Evolutionary conservation across 2,888 invertebrate species (phyloP).

Genomic region (Cephus pygmeus): DNA sequence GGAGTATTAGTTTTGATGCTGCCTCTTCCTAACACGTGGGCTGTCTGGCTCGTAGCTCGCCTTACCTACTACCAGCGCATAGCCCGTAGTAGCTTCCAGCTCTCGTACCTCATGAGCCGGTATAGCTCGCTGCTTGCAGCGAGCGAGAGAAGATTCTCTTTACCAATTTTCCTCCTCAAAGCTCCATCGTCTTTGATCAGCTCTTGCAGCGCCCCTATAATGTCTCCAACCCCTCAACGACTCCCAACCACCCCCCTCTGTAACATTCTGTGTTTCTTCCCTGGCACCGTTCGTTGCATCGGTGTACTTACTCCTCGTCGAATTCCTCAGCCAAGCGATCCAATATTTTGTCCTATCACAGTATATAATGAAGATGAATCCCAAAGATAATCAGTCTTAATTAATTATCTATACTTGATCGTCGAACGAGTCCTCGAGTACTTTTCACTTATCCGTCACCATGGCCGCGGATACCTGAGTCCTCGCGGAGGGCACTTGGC

Average conservation of each 20-base stretch:
- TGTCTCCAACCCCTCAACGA: constrained; percentile 36
- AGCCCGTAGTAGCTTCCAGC: constrained; percentile 23
- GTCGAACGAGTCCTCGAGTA: background rate
- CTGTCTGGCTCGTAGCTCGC: constrained; percentile 24
- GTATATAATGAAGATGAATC: background rate
- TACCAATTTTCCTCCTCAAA: constrained; percentile 64
- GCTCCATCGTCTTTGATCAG: constrained; percentile 64
- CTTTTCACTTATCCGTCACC: no score
- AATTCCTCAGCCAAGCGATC: background rate
- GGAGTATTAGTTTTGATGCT: constrained; percentile 60
- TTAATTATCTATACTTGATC: background rate
- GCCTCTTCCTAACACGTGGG: constrained; percentile 16
- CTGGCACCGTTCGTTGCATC: background rate
- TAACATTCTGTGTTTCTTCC: constrained; percentile 31
- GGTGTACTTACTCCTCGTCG: background rate
- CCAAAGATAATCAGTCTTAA: background rate
- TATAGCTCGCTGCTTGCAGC: constrained; percentile 40
- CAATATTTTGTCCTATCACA: background rate
- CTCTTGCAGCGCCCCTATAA: constrained; percentile 59
- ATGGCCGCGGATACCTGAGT: background rate
- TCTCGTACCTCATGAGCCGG: constrained; percentile 1
- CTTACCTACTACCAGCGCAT: background rate
- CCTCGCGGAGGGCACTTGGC: no score
- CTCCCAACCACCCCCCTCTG: constrained; percentile 19
- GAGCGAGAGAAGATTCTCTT: constrained; percentile 48